These are phyloP conservation scores for Poeciliopsis infans DNA, from an alignment of 2,797 vertebrate species.

Conservation along the genomic window DNA sequence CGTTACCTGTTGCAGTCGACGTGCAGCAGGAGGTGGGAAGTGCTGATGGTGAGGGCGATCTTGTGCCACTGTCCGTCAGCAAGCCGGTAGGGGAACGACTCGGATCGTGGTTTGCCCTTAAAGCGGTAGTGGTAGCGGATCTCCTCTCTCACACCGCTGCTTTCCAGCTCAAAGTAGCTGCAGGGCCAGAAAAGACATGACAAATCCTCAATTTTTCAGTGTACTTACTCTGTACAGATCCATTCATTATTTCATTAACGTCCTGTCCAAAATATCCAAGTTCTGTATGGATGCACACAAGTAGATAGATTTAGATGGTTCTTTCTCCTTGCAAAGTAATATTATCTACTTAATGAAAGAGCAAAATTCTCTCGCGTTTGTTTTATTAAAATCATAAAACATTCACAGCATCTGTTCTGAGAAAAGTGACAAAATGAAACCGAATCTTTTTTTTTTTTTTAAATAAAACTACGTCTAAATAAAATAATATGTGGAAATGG, in stretches of 20 bases:
- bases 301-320: background rate
- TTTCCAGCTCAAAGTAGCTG: conserved; percentile 97
- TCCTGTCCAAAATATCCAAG: background rate
- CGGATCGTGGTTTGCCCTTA: conserved; percentile 86
- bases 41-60: conserved; percentile 89
- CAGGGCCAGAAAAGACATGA: conserved; percentile 17
- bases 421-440: background rate
- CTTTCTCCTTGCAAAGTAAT: background rate
- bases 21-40: conserved; percentile 89
- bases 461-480: background rate
- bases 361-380: background rate
- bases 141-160: conserved; percentile 92
- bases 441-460: too few relatives aligned
- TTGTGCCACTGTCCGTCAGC: conserved; percentile 95
- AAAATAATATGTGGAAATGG: background rate
- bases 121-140: conserved; percentile 92
- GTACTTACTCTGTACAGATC: background rate
- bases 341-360: background rate
- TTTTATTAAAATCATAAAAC: background rate
- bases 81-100: conserved; percentile 91
- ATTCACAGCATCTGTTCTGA: background rate
- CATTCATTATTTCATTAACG: background rate
- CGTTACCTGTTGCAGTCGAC: conserved; percentile 94
- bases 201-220: background rate
- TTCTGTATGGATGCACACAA: background rate